These are phyloP conservation scores for Dendrocincla fuliginosa DNA, from an alignment of 2,797 vertebrate genomes.

Conservation along the genomic window DNA sequence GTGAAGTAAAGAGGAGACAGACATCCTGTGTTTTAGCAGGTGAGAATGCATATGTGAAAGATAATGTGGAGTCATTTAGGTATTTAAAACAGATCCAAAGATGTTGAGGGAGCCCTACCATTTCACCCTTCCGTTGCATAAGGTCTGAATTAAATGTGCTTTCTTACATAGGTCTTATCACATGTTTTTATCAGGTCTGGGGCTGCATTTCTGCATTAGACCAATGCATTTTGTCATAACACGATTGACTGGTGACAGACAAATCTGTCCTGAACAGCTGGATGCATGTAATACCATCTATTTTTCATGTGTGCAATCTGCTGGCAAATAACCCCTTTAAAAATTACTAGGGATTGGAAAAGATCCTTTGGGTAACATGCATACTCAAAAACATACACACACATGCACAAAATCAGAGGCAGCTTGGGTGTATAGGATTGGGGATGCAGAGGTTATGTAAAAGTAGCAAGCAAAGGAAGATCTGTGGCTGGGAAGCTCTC, in stretches of 20 bases:
- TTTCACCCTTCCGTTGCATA: background rate
- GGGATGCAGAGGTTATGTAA: background rate
- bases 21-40: background rate
- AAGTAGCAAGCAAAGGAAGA: background rate
- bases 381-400: background rate
- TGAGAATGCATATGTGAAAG: background rate
- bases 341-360: background rate
- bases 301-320: background rate
- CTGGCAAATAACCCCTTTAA: background rate
- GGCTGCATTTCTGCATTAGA: background rate
- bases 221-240: background rate
- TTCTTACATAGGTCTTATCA: background rate
- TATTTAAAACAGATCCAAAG: background rate
- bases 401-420: background rate
- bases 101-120: background rate
- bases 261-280: background rate
- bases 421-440: background rate
- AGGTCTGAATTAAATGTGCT: background rate
- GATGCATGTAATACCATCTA: background rate
- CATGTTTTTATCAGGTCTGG: background rate
- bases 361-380: background rate
- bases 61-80: background rate
- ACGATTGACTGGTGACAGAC: background rate
- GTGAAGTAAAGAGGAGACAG: background rate
- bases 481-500: background rate